These are phyloP conservation scores for Nycticebus coucang DNA, from an alignment of 2,113 vertebrate species.

Conservation along the genomic window DNA sequence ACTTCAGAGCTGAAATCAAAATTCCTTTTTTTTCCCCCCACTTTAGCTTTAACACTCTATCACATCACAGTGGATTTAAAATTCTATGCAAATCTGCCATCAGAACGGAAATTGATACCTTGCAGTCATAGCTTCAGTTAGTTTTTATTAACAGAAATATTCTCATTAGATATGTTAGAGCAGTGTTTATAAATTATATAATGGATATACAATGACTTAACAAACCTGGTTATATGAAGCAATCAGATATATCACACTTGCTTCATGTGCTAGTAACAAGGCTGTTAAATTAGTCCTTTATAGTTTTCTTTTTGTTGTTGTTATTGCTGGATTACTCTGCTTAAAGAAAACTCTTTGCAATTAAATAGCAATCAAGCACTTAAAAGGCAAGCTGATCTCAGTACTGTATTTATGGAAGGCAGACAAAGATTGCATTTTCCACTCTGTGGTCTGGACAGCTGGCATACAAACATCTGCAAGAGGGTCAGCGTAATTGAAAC, in stretches of 20 bases:
- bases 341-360: slow-evolving; percentile 75
- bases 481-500: slow-evolving; percentile 26
- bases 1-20: background rate
- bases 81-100: background rate
- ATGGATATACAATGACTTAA: background rate
- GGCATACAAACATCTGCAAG: slow-evolving; percentile 35
- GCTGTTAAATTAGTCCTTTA: background rate
- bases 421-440: slow-evolving; percentile 65
- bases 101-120: background rate
- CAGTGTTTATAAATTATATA: background rate
- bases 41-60: background rate
- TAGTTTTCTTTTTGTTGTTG: background rate
- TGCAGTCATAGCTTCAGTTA: background rate
- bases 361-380: slow-evolving; percentile 77
- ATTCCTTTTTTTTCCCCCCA: background rate
- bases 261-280: background rate
- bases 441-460: slow-evolving; percentile 67
- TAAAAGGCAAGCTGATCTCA: slow-evolving; percentile 67
- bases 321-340: slow-evolving; percentile 20
- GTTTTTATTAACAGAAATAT: slow-evolving; percentile 11
- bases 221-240: background rate
- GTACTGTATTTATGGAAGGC: slow-evolving; percentile 70
- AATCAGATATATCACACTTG: background rate
- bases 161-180: background rate
- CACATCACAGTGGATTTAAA: background rate